These are phyloP conservation scores for Porites cylindrica DNA, from an alignment of 92 coral and sea anemone species.

Conservation along the genomic window DNA sequence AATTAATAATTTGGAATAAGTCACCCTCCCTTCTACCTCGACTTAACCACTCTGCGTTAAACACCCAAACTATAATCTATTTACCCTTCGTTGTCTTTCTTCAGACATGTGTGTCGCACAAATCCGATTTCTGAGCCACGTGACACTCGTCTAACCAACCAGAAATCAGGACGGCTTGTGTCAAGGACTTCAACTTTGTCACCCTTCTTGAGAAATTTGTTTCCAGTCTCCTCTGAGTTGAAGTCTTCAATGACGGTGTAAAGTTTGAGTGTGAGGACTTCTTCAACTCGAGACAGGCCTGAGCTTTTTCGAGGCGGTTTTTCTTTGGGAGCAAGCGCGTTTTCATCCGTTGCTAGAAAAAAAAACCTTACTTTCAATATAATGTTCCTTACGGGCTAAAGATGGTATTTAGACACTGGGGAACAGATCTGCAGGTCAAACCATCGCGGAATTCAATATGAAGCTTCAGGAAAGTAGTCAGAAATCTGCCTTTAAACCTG, in stretches of 20 bases:
- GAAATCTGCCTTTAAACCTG: too few relatives aligned
- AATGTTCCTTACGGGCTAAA: neutral
- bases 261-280: slow-evolving; percentile 80
- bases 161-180: slow-evolving; percentile 90
- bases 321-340: slow-evolving; percentile 31
- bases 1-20: too few relatives aligned
- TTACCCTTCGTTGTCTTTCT: slow-evolving; percentile 80
- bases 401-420: too few relatives aligned
- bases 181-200: slow-evolving; percentile 98
- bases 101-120: slow-evolving; percentile 84
- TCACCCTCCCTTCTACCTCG: neutral
- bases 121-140: slow-evolving; percentile 97
- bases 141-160: slow-evolving; percentile 98
- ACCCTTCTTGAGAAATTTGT: slow-evolving; percentile 85
- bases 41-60: neutral
- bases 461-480: too few relatives aligned
- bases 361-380: neutral
- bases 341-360: slow-evolving; percentile 49
- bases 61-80: neutral
- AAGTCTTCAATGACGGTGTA: slow-evolving; percentile 91
- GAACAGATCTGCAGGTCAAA: too few relatives aligned
- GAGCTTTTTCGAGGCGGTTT: slow-evolving; percentile 82
- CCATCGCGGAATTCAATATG: too few relatives aligned
- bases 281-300: slow-evolving; percentile 84
- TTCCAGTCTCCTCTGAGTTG: slow-evolving; percentile 94